These are phyloP conservation scores for Bombus waltoni DNA, from an alignment of 1,140 invertebrate genomes.

Conservation along the genomic window DNA sequence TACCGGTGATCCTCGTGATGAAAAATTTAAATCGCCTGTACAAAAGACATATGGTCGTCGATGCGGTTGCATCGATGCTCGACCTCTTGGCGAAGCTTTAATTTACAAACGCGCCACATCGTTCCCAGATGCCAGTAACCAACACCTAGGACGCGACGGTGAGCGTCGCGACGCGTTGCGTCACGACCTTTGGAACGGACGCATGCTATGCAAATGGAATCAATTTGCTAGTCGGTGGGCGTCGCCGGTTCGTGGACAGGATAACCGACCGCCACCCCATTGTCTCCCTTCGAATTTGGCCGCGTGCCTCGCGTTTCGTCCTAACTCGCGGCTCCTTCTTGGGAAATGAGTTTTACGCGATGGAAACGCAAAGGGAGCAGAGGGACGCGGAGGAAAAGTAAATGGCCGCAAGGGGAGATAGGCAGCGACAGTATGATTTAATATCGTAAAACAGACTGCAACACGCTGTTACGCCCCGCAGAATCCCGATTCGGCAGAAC, in stretches of 20 bases:
- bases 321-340: neutral
- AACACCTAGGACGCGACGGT: neutral
- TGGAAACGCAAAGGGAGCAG: neutral
- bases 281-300: conserved; percentile 41
- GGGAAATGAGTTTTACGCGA: neutral
- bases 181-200: conserved; percentile 51
- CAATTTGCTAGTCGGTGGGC: conserved; percentile 61
- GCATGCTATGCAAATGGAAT: conserved; percentile 64
- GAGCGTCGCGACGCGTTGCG: conserved; percentile 16
- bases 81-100: too few relatives aligned
- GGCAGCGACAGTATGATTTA: conserved; percentile 62
- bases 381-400: neutral
- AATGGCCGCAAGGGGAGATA: neutral
- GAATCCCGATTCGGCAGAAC: conserved; percentile 60
- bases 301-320: neutral
- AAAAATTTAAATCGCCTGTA: too few relatives aligned
- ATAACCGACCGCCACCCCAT: conserved; percentile 19
- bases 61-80: too few relatives aligned
- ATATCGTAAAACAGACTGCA: conserved; percentile 71
- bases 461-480: conserved; percentile 69
- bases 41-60: too few relatives aligned
- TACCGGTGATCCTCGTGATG: too few relatives aligned
- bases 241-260: conserved; percentile 34
- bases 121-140: too few relatives aligned
- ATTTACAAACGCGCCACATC: too few relatives aligned